Evolutionary conservation across 2,888 invertebrate genomes (phyloP), one percentile per base, ranked within the genome.

Genomic region (Brachynemurus nebulosus): DNA sequence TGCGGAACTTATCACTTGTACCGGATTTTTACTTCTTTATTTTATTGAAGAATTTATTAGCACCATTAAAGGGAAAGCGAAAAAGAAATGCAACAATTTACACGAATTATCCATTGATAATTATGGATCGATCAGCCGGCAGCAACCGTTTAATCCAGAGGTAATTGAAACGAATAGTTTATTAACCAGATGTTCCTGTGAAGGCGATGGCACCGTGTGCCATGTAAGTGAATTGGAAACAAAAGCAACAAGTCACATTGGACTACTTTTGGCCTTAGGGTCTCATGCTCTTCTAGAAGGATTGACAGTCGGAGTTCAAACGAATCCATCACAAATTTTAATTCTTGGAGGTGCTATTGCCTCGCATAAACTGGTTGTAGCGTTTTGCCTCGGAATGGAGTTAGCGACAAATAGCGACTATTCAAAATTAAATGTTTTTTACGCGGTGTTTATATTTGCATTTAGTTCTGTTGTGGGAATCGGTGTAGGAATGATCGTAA

Each of bases 211-310:
- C 19, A 37, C 19, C 19, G 9, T 74, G 55, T 81, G 82, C 49
- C 81, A 80, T 52, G 77, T 78, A 1, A 75, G 70, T 43, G 79
- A 80, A 52, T 68, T 70, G 2, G 76, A 77, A 50, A 69, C 69
- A 50, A 70, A 72, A 34, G 70, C 75, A 23, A 75, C 79, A 0
- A 75, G 78, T 1, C 70, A 74, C 7, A 56, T 80, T 9, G 83
- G 84, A 1, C 62, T 85, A 40, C 65, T 86, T 16, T 66, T 78
- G 20, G 88, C 88, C 0, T 61, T 89, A 42, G 80, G 83, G 0
- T 70, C 86, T 47, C 89, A 89, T 55, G 78, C 86, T 14, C 62
- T 86, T 11, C 65, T 88, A 49, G 88, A 89, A 59, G 89, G 89
- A 2, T 59, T 88, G 42, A 86, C 86, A 0, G 81, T 89, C 54